These are phyloP conservation scores for Chesias legatella DNA, from an alignment of 2,888 invertebrate genomes.

Conservation along the genomic window DNA sequence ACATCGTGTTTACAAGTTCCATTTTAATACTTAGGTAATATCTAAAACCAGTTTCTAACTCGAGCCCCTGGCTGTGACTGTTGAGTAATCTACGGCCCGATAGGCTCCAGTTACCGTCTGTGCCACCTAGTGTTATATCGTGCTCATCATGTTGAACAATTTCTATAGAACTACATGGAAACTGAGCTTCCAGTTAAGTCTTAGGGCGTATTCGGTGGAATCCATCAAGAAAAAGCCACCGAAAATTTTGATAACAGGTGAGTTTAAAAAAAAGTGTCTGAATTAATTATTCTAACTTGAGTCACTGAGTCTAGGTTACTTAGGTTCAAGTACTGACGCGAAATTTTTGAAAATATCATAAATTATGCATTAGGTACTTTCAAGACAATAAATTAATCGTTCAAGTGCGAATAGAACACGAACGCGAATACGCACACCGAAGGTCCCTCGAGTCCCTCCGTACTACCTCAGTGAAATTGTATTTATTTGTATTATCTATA, in stretches of 20 bases:
- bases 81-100: conserved; percentile 38
- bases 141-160: conserved; percentile 50
- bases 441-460: too few species aligned
- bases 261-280: too few species aligned
- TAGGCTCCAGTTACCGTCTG: conserved; percentile 50
- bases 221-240: conserved; percentile 55
- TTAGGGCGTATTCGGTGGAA: conserved; percentile 52
- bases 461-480: too few species aligned
- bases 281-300: too few species aligned
- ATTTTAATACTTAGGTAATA: conserved; percentile 32
- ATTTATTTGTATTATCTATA: too few species aligned
- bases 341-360: too few species aligned
- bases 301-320: too few species aligned
- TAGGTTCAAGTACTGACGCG: too few species aligned
- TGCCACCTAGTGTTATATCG: conserved; percentile 52
- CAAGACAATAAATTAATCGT: too few species aligned
- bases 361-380: too few species aligned
- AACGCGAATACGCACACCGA: too few species aligned
- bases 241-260: conserved; percentile 81
- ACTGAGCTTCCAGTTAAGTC: conserved; percentile 43
- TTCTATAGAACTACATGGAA: conserved; percentile 43
- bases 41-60: conserved; percentile 33
- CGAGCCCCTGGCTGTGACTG: conserved; percentile 47
- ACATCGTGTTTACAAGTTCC: conserved; percentile 14
- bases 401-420: too few species aligned